These are phyloP conservation scores for Diphyllodes magnificus DNA, from an alignment of 2,113 vertebrate species.

Conservation along the genomic window DNA sequence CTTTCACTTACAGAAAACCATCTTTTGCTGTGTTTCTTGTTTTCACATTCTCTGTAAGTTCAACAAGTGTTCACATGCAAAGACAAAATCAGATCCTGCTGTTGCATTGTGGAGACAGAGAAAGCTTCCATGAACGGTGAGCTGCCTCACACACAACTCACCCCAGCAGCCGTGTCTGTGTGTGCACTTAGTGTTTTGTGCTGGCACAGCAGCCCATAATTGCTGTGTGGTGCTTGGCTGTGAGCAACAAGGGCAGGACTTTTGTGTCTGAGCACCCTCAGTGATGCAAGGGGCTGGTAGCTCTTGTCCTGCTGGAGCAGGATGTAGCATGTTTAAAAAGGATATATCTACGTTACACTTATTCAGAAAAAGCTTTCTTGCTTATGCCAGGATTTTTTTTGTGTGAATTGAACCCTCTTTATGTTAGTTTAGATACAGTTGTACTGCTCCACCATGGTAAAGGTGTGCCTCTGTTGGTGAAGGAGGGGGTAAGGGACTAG, in stretches of 20 bases:
- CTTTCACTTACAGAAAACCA: background rate
- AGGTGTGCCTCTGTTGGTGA: background rate
- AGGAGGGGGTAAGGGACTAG: background rate
- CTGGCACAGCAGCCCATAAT: accelerated
- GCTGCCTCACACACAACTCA: background rate
- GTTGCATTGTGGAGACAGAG: background rate
- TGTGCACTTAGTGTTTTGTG: background rate
- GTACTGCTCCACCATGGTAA: background rate
- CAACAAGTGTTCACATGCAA: background rate
- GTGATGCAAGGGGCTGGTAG: background rate
- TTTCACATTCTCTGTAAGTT: background rate
- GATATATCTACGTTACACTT: background rate
- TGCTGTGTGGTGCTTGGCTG: background rate
- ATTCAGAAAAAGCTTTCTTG: background rate
- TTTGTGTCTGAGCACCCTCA: background rate
- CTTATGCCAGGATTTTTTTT: background rate
- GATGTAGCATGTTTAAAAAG: background rate
- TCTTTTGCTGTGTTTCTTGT: background rate
- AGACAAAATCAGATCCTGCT: background rate
- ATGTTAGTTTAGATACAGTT: background rate
- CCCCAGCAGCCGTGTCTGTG: background rate
- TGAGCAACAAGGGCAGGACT: accelerated
- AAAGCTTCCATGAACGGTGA: background rate
- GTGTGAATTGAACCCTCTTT: background rate
- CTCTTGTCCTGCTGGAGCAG: background rate